phyloP scores from a whole-genome alignment of 2,113 vertebrate genomes.

The Archilochus colubris region DNA sequence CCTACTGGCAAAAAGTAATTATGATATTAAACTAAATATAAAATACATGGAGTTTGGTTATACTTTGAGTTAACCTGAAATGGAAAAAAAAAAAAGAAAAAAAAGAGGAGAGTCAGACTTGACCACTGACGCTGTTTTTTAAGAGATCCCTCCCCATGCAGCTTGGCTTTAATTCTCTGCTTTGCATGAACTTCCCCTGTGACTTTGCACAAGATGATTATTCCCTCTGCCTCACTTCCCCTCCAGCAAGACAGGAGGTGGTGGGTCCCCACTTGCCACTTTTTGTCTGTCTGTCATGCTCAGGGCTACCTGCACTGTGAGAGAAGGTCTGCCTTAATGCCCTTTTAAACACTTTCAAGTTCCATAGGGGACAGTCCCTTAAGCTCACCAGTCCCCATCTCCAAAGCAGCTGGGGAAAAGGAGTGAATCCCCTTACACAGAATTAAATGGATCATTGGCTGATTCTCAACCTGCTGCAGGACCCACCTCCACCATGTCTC shows the following conservation, averaged over 20 bases:
- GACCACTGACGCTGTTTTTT: neutral
- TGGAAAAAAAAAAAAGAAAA: neutral
- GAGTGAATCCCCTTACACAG: neutral
- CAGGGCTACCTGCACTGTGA: neutral
- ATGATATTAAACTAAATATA: neutral
- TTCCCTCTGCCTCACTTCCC: slow-evolving; percentile 2
- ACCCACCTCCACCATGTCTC: neutral
- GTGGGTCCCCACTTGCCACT: neutral
- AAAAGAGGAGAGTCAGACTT: neutral
- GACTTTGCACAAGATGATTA: neutral
- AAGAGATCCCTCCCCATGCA: neutral
- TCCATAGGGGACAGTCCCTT: neutral
- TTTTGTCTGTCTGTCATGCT: neutral
- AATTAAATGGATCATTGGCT: accelerated
- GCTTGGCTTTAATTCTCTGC: neutral
- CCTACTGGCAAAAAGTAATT: neutral
- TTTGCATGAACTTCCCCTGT: neutral
- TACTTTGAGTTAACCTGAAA: neutral
- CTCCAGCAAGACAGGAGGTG: neutral
- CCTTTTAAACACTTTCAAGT: neutral
- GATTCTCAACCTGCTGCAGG: neutral
- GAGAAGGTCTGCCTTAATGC: neutral
- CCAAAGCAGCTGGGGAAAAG: neutral
- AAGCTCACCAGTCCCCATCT: neutral
- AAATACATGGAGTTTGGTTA: neutral